Percentiles rank a stretch among this genome's conserved stretches.
Conservation (phyloP, 1,140 invertebrate species). For the Paracyclopina nana region DNA sequence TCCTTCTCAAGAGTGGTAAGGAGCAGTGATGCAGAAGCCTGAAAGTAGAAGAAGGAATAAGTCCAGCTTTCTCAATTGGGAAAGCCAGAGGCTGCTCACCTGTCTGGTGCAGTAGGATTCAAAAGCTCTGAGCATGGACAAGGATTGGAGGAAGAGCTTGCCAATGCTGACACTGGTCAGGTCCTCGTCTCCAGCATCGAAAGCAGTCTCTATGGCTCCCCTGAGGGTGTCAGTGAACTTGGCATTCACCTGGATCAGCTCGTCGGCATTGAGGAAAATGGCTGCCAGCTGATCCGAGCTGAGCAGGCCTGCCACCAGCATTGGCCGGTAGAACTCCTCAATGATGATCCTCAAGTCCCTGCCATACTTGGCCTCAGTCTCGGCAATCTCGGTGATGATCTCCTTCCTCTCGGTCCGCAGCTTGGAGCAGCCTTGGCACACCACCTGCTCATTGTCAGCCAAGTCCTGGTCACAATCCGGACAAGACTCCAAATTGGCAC, state of each 20-base stretch:
- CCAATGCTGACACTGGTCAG: conserved; percentile 71
- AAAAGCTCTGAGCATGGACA: conserved; percentile 72
- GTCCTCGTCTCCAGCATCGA: conserved; percentile 55
- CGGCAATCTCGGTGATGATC: conserved; percentile 84
- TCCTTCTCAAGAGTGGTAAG: conserved; percentile 82
- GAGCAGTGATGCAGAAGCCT: conserved; percentile 67
- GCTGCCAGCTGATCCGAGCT: conserved; percentile 38
- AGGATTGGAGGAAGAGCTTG: conserved; percentile 71
- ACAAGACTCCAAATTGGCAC: too few relatives aligned
- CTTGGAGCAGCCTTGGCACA: conserved; percentile 68
- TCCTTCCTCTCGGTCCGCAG: conserved; percentile 72
- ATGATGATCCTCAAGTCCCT: conserved; percentile 71
- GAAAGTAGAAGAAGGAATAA: conserved; percentile 22
- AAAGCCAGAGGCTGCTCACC: conserved; percentile 23
- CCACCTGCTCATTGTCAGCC: too few relatives aligned
- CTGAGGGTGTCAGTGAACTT: conserved; percentile 63
- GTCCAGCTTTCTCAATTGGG: background rate
- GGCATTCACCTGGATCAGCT: conserved; percentile 69
- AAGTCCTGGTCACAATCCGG: too few relatives aligned
- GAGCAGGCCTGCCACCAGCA: conserved; percentile 50
- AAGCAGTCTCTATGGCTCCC: conserved; percentile 62
- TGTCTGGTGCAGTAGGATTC: conserved; percentile 70
- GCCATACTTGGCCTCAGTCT: conserved; percentile 88
- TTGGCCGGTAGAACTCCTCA: conserved; percentile 82
- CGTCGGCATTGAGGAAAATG: conserved; percentile 83